phyloP scores from a whole-genome alignment of 2,888 invertebrate species.

The Emmelina monodactyla region DNA sequence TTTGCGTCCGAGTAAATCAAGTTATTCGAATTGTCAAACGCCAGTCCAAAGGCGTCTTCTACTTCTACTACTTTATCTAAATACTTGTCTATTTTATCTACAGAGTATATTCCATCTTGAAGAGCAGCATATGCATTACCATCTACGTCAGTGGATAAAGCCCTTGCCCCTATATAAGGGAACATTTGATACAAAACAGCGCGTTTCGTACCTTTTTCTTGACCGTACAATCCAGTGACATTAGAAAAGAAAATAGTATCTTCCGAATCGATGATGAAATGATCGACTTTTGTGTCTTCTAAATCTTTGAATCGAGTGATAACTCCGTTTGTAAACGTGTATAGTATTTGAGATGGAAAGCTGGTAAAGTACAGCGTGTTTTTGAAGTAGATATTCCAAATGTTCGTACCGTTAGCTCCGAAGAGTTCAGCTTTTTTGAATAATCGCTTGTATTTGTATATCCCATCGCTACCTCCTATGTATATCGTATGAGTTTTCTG shows the following conservation, averaged over 20 bases:
- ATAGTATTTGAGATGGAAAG: conserved; percentile 38
- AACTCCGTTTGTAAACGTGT: conserved; percentile 26
- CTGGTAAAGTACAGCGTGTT: conserved; percentile 33
- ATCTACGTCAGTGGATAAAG: conserved; percentile 28
- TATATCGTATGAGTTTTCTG: conserved; percentile 30
- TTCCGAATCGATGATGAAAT: conserved; percentile 37
- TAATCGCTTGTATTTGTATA: conserved; percentile 36
- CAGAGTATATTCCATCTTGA: conserved; percentile 32
- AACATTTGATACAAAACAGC: conserved; percentile 23
- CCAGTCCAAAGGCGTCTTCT: conserved; percentile 36
- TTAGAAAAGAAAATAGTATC: conserved; percentile 36
- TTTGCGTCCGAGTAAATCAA: conserved; percentile 35
- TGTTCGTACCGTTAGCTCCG: conserved; percentile 25
- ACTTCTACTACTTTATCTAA: conserved; percentile 27
- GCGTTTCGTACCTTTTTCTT: conserved; percentile 33
- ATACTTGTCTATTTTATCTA: conserved; percentile 21
- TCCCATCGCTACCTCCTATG: conserved; percentile 38
- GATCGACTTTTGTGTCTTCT: conserved; percentile 42
- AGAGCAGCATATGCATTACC: conserved; percentile 32
- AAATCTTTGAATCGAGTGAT: conserved; percentile 30
- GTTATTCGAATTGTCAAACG: conserved; percentile 42
- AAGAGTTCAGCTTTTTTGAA: conserved; percentile 28
- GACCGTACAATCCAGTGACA: conserved; percentile 33
- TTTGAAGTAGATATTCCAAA: conserved; percentile 42
- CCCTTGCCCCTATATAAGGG: conserved; percentile 23